Percentiles rank a stretch among this genome's conserved stretches.
Conservation (phyloP, 1,140 invertebrate species). For the Tetramorium alpestre region DNA sequence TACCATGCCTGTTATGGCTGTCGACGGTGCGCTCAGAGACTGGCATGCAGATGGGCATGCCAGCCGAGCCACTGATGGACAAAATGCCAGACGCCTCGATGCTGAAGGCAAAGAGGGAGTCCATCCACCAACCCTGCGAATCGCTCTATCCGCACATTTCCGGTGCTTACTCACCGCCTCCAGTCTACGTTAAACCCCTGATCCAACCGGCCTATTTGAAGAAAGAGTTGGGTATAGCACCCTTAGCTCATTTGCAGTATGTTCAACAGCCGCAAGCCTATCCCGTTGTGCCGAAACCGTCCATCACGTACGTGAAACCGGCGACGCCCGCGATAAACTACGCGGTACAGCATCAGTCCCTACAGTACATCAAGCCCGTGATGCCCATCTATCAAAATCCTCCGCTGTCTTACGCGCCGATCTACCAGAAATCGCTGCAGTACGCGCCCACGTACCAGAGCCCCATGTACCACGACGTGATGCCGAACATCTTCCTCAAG, state of each 20-base stretch:
- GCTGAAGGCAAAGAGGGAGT: slow-evolving; percentile 77
- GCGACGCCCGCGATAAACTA: slow-evolving; percentile 47
- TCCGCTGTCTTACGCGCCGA: slow-evolving; percentile 67
- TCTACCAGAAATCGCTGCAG: slow-evolving; percentile 71
- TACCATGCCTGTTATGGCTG: slow-evolving; percentile 78
- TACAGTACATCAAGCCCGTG: slow-evolving; percentile 38
- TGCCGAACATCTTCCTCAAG: slow-evolving; percentile 60
- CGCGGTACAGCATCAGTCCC: slow-evolving; percentile 31
- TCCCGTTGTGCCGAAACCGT: slow-evolving; percentile 60
- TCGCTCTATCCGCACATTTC: slow-evolving; percentile 70
- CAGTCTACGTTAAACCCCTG: slow-evolving; percentile 70
- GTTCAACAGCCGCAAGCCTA: slow-evolving; percentile 68
- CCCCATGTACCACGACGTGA: slow-evolving; percentile 55
- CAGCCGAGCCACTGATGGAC: slow-evolving; percentile 60
- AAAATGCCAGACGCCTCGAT: slow-evolving; percentile 62
- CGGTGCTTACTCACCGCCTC: slow-evolving; percentile 60
- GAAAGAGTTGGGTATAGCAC: slow-evolving; percentile 61
- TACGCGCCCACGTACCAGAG: slow-evolving; percentile 69
- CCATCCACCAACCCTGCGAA: slow-evolving; percentile 77
- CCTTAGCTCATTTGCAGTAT: slow-evolving; percentile 52
- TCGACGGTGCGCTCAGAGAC: slow-evolving; percentile 76
- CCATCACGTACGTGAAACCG: slow-evolving; percentile 73
- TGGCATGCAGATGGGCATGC: slow-evolving; percentile 66
- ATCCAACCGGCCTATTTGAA: slow-evolving; percentile 63
- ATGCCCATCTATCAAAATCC: slow-evolving; percentile 74